Evolutionary conservation across 2,797 vertebrate species (phyloP).

Genomic region (Pseudochaenichthys georgianus): DNA sequence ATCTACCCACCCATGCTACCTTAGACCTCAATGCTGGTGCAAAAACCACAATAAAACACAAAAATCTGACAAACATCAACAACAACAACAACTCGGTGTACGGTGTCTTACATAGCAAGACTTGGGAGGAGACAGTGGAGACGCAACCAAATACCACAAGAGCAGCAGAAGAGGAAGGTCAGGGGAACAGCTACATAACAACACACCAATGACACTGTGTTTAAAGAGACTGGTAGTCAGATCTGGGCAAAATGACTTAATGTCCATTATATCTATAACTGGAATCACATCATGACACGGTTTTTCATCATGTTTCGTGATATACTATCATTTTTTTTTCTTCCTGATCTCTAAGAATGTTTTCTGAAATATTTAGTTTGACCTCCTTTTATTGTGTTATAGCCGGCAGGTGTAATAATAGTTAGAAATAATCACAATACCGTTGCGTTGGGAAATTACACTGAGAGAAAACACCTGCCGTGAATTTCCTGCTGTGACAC

Average conservation of each 20-base stretch:
- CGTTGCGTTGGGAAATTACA: background rate
- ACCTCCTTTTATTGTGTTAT: background rate
- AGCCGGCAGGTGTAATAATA: background rate
- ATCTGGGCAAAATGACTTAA: slow-evolving; percentile 73
- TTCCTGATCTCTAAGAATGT: background rate
- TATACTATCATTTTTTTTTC: background rate
- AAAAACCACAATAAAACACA: slow-evolving; percentile 46
- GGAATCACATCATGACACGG: background rate
- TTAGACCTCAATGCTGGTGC: slow-evolving; percentile 24
- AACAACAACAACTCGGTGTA: slow-evolving; percentile 13
- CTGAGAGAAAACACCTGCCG: background rate
- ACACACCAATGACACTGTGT: slow-evolving; percentile 61
- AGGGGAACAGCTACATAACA: slow-evolving; percentile 59
- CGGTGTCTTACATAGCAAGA: slow-evolving; percentile 33
- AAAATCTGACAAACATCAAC: slow-evolving; percentile 47
- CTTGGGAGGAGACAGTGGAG: slow-evolving; percentile 48
- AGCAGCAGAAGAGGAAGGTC: slow-evolving; percentile 57
- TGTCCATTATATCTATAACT: background rate
- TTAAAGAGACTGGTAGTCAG: slow-evolving; percentile 57
- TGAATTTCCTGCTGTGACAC: no score
- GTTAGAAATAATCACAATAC: background rate
- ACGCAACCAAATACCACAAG: slow-evolving; percentile 63
- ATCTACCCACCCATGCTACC: slow-evolving; percentile 9
- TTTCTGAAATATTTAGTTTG: background rate
- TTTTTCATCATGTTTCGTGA: background rate